Base-by-base conservation (phyloP, 2,888 invertebrate species). In the Thalpophila matura region DNA sequence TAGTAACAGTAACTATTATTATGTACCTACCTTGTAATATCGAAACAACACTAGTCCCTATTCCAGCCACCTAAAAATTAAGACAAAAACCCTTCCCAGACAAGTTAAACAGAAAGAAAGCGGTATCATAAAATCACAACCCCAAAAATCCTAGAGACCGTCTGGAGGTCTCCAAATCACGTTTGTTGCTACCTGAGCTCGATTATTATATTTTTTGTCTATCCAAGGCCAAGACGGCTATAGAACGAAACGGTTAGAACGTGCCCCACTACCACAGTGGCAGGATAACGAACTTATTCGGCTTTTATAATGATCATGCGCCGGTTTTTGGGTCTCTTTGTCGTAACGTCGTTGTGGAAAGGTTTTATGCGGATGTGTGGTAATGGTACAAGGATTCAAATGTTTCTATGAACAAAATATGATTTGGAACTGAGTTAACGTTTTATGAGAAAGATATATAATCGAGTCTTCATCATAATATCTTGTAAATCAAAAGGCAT, bases 131-230 rank as follows among this genome's bases (percentile, higher is more conserved):
- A 66, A 61, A 58, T 62, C 38, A 9, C n/a, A 31, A 54, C 27
- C 51, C 49, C 54, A 51, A 57, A 58, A 9, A 43, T 66, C 62
- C 50, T 63, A 75, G 66, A 68, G 55, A 61, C 22, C 51, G 53
- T 68, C 70, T 64, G 31, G 37, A 53, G 68, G 71, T 78, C 82
- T 81, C 78, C 70, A 66, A 80, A 81, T 83, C 88, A 88, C 85
- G 86, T 84, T 64, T 56, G 84, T 86, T 81, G 83, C 88, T 89
- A 89, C 89, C 88, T 89, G 89, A 81, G 64, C 57, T 57, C 65
- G 70, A 70, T 77, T 78, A 77, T 77, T 63, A 40, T 67, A 38
- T 64, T 68, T 69, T 79, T 86, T 85, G 83, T 82, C 73, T 76
- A 55, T 68, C 46, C 86, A 88, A 89, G 89, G 89, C 75, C 85